Evolutionary conservation across 2,113 vertebrate species (phyloP).

Genomic region (Argyrosomus japonicus): DNA sequence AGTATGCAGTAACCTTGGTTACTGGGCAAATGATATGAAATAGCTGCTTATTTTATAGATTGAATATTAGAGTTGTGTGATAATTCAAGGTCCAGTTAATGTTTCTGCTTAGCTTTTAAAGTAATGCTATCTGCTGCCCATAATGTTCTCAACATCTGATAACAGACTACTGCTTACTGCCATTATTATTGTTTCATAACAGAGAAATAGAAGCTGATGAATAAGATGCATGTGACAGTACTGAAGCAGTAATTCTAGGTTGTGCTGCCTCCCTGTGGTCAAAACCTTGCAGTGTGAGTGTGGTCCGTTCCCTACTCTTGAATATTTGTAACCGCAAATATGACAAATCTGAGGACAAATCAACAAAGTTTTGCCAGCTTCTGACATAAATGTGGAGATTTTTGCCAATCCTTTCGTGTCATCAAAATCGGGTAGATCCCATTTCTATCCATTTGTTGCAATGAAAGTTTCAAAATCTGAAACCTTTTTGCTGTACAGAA

Average conservation of each 20-base stretch:
- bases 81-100: slow-evolving; percentile 34
- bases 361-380: slow-evolving; percentile 9
- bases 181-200: slow-evolving; percentile 10
- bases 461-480: neutral
- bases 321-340: slow-evolving; percentile 18
- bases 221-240: neutral
- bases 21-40: slow-evolving; percentile 17
- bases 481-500: slow-evolving; percentile 25
- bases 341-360: slow-evolving; percentile 11
- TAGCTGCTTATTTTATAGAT: slow-evolving; percentile 34
- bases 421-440: neutral
- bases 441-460: slow-evolving; percentile 26
- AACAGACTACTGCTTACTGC: slow-evolving; percentile 40
- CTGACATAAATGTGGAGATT: slow-evolving; percentile 14
- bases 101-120: slow-evolving; percentile 48
- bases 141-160: slow-evolving; percentile 19
- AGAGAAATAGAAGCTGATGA: slow-evolving; percentile 12
- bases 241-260: neutral
- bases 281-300: slow-evolving; percentile 31
- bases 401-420: slow-evolving; percentile 14
- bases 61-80: slow-evolving; percentile 17
- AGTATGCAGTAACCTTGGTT: slow-evolving; percentile 22
- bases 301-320: neutral
- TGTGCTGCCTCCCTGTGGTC: slow-evolving; percentile 65
- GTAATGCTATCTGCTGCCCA: slow-evolving; percentile 31